phyloP scores from a whole-genome alignment of 2,113 vertebrate genomes.

The Grantiella picta region DNA sequence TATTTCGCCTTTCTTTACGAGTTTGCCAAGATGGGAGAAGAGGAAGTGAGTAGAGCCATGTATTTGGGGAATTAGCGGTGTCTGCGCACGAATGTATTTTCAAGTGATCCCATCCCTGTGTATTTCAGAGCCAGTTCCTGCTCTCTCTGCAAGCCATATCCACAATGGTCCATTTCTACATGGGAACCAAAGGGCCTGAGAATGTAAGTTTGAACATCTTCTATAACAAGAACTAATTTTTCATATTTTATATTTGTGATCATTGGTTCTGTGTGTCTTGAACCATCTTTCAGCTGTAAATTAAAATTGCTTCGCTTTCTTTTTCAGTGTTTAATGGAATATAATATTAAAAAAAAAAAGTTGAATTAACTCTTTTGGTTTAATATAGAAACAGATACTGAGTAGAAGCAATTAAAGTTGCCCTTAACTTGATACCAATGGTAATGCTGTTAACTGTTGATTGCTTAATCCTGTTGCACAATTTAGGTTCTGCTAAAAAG shows the following conservation, averaged over 20 bases:
- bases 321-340: neutral
- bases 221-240: neutral
- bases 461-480: neutral
- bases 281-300: neutral
- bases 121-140: constrained; percentile 93
- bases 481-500: neutral
- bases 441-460: neutral
- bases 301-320: neutral
- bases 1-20: constrained; percentile 98
- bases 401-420: neutral
- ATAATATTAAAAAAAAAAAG: neutral
- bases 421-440: neutral
- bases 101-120: neutral
- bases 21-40: constrained; percentile 99
- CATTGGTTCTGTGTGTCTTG: neutral
- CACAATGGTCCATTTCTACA: constrained; percentile 99
- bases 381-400: neutral
- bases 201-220: constrained; percentile 80
- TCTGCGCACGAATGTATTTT: neutral
- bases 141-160: constrained; percentile 97
- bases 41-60: constrained; percentile 79
- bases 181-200: constrained; percentile 98
- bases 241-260: neutral
- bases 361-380: neutral
- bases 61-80: neutral